Conservation (phyloP, 1,140 invertebrate genomes). For the Galendromus occidentalis region DNA sequence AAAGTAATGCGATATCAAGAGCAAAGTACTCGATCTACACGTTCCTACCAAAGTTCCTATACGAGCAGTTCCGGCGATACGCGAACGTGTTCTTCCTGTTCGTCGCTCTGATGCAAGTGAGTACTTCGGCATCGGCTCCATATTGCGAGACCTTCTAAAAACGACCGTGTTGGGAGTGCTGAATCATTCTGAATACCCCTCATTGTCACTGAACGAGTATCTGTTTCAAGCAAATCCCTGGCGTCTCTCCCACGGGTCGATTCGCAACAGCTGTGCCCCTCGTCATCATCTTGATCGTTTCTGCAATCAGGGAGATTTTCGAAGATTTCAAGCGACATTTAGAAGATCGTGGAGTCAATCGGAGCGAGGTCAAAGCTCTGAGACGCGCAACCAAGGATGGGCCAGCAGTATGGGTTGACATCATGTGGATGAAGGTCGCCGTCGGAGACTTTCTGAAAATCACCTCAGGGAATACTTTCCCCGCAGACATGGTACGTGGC, state of each 20-base stretch:
- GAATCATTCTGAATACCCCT: slow-evolving; percentile 27
- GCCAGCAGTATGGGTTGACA: slow-evolving; percentile 14
- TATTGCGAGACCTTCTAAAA: slow-evolving; percentile 20
- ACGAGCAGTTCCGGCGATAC: slow-evolving; percentile 87
- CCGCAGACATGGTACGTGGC: slow-evolving; percentile 61
- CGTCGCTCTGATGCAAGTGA: slow-evolving; percentile 68
- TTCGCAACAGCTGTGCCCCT: slow-evolving; percentile 87
- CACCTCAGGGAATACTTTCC: slow-evolving; percentile 74
- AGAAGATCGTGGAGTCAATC: slow-evolving; percentile 84
- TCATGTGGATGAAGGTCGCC: slow-evolving; percentile 33
- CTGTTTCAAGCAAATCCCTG: slow-evolving; percentile 68
- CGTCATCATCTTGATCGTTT: slow-evolving; percentile 75
- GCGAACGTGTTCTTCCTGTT: slow-evolving; percentile 92
- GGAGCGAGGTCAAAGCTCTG: slow-evolving; percentile 38
- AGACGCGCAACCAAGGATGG: no score
- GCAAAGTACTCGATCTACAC: slow-evolving; percentile 73
- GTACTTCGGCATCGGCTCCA: neutral
- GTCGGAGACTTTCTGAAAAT: slow-evolving; percentile 84
- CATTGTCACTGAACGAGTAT: no score
- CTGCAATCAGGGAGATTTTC: slow-evolving; percentile 82
- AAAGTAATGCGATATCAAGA: slow-evolving; percentile 32
- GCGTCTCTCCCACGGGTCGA: slow-evolving; percentile 82
- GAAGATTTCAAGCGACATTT: slow-evolving; percentile 84
- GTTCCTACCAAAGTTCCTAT: slow-evolving; percentile 81
- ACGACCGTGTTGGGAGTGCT: slow-evolving; percentile 36